Evolutionary conservation across 2,113 vertebrate genomes (phyloP).

Genomic region (Psilopsiagon aymara): DNA sequence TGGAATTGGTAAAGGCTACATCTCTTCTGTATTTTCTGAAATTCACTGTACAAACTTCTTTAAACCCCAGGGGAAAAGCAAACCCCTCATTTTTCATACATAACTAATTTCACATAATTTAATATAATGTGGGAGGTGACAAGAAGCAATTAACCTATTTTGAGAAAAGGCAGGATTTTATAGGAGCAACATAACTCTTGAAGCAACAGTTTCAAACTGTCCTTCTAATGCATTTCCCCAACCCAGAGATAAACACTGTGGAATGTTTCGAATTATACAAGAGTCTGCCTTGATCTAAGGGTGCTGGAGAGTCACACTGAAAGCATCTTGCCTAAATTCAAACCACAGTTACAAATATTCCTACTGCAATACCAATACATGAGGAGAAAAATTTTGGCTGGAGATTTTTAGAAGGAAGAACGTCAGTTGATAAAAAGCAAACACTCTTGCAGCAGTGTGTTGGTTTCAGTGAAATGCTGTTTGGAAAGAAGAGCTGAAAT

Average conservation of each 20-base stretch:
- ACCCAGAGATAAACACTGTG: constrained; percentile 10
- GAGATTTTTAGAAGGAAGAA: constrained; percentile 19
- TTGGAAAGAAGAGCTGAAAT: neutral
- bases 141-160: constrained; percentile 33
- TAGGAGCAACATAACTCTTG: neutral
- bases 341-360: constrained; percentile 21
- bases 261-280: constrained; percentile 45
- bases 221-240: constrained; percentile 29
- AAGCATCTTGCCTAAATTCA: constrained; percentile 40
- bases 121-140: constrained; percentile 2
- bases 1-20: neutral
- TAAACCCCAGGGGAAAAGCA: neutral
- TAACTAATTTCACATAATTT: neutral
- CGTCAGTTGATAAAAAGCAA: neutral
- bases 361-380: neutral
- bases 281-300: constrained; percentile 9
- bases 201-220: constrained; percentile 32
- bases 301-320: constrained; percentile 30
- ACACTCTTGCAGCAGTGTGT: neutral
- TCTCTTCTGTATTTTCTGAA: neutral
- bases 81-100: neutral
- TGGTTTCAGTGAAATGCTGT: neutral
- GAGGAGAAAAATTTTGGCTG: neutral
- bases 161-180: constrained; percentile 8
- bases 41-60: neutral